Conservation (phyloP, 2,888 invertebrate species). For the Invenusta paracnida region DNA sequence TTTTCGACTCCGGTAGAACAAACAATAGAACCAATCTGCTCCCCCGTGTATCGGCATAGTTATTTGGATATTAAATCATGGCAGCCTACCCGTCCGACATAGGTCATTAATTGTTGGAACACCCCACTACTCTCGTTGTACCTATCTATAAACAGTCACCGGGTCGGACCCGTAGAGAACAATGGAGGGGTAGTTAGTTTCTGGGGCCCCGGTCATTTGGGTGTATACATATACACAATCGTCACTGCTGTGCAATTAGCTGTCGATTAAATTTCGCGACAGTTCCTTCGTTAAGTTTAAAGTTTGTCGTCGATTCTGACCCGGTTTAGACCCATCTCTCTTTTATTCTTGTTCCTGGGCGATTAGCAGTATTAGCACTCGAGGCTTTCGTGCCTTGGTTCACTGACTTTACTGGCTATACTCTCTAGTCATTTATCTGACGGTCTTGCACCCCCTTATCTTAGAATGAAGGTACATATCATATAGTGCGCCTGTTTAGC, state of each 20-base stretch:
- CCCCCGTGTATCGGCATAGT: too few species aligned
- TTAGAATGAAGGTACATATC: too few species aligned
- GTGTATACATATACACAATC: not conserved
- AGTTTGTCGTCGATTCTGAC: not conserved
- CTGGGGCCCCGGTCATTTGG: not conserved
- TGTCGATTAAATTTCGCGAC: constrained; percentile 18
- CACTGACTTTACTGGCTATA: not conserved
- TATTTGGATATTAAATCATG: too few species aligned
- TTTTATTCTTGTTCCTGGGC: not conserved
- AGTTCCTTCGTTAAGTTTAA: not conserved
- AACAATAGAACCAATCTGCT: not conserved
- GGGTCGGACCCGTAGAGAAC: not conserved
- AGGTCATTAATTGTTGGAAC: constrained; percentile 23
- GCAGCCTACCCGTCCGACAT: not conserved
- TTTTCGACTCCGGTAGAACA: not conserved
- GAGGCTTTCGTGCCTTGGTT: constrained; percentile 1
- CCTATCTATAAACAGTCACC: too few species aligned
- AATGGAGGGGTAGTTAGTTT: not conserved
- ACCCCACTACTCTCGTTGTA: not conserved
- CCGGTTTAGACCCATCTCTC: not conserved
- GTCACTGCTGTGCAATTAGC: not conserved
- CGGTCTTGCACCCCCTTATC: too few species aligned
- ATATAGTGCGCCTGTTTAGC: not conserved
- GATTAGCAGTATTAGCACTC: not conserved
- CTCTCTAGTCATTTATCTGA: too few species aligned